Percentiles rank a stretch among this genome's conserved stretches.
These are phyloP conservation scores for Linurgus olivaceus DNA, from an alignment of 2,797 vertebrate genomes.

Conservation along the genomic window DNA sequence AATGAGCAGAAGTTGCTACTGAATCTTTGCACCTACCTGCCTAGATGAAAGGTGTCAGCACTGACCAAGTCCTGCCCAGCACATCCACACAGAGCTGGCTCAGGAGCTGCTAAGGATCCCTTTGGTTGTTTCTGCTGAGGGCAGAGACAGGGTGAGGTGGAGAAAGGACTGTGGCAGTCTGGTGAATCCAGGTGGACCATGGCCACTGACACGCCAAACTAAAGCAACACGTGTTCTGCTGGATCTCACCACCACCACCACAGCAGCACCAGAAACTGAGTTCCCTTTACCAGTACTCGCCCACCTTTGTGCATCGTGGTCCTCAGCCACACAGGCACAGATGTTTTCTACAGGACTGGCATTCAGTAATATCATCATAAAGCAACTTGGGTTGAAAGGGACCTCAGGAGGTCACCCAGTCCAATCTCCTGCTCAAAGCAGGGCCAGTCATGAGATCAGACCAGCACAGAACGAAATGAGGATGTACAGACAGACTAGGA, in stretches of 20 bases:
- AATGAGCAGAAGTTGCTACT: not conserved
- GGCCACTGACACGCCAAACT: not conserved
- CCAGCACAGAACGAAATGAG: not conserved
- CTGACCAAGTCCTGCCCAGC: not conserved
- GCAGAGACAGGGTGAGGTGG: not conserved
- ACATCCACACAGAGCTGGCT: fast-evolving
- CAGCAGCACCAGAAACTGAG: not conserved
- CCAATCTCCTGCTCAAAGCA: not conserved
- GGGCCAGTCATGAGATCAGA: not conserved
- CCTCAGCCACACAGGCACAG: not conserved
- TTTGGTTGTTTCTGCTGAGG: not conserved
- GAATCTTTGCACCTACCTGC: not conserved
- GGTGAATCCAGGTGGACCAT: not conserved
- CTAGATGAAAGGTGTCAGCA: not conserved
- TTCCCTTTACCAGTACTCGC: not conserved
- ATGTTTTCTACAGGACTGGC: fast-evolving
- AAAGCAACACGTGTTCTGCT: not conserved
- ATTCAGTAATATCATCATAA: not conserved
- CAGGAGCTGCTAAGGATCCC: not conserved
- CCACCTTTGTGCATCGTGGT: fast-evolving
- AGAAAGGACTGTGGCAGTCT: not conserved
- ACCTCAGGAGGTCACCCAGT: not conserved
- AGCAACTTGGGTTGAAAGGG: not conserved
- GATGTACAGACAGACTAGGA: not conserved
- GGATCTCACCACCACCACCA: not conserved